phyloP scores from a whole-genome alignment of 2,888 invertebrate genomes.

The Ditula angustiorana region DNA sequence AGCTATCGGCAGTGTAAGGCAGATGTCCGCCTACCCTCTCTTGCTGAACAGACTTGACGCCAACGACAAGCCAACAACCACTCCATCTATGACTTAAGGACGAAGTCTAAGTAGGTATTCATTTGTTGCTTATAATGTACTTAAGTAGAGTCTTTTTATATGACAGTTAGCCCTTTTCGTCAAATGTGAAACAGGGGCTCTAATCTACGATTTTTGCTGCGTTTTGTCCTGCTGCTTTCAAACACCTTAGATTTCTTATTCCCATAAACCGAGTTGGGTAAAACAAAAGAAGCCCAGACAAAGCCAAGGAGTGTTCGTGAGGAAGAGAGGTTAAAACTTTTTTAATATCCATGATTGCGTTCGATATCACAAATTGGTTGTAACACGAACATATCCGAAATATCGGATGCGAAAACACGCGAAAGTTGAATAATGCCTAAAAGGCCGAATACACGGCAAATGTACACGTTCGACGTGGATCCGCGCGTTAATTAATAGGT shows the following conservation, averaged over 20 bases:
- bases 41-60: no score
- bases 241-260: not conserved
- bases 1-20: no score
- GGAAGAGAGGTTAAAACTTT: conserved; percentile 36
- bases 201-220: no score
- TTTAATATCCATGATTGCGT: conserved; percentile 37
- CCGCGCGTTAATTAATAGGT: not conserved
- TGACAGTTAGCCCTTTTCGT: no score
- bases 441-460: not conserved
- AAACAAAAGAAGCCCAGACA: conserved; percentile 21
- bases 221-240: not conserved
- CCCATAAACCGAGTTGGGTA: not conserved
- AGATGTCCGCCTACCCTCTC: no score
- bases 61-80: no score
- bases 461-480: not conserved
- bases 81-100: no score
- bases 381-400: conserved; percentile 25
- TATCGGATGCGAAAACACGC: conserved; percentile 31
- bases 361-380: conserved; percentile 28
- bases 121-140: no score
- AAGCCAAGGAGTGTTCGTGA: conserved; percentile 32
- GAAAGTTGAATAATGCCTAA: conserved; percentile 1
- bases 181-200: no score
- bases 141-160: no score
- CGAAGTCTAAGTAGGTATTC: no score